phyloP scores from a whole-genome alignment of 1,140 invertebrate genomes.

The Lucilia cuprina region DNA sequence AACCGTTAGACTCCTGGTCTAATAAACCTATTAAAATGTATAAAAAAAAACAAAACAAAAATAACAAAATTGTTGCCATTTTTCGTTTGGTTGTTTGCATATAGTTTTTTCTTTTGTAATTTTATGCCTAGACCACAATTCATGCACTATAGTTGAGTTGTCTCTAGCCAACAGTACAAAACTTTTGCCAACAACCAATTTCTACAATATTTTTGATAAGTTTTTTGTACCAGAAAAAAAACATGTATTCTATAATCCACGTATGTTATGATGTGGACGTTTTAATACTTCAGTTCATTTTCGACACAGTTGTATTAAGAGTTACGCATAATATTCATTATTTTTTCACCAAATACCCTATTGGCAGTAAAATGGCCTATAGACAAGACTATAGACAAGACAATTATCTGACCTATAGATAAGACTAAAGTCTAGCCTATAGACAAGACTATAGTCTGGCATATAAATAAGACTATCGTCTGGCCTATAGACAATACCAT shows the following conservation, averaged over 20 bases:
- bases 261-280: slow-evolving; percentile 29
- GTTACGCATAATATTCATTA: slow-evolving; percentile 29
- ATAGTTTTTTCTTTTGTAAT: not conserved
- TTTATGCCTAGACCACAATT: not conserved
- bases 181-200: not conserved
- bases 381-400: too few relatives aligned
- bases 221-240: not conserved
- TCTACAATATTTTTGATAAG: not conserved
- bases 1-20: not conserved
- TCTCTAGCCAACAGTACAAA: not conserved
- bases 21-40: not conserved
- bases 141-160: not conserved
- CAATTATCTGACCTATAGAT: too few relatives aligned
- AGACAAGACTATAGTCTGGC: too few relatives aligned
- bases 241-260: not conserved
- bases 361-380: not conserved
- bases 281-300: slow-evolving; percentile 28
- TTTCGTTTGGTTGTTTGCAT: not conserved
- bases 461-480: too few relatives aligned
- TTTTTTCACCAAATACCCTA: not conserved
- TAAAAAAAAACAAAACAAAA: not conserved
- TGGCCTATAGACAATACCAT: too few relatives aligned
- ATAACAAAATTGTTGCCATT: slow-evolving; percentile 22
- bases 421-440: too few relatives aligned
- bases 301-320: slow-evolving; percentile 18